Base-by-base conservation (phyloP, 2,888 invertebrate species). In the Heliconius aoede region DNA sequence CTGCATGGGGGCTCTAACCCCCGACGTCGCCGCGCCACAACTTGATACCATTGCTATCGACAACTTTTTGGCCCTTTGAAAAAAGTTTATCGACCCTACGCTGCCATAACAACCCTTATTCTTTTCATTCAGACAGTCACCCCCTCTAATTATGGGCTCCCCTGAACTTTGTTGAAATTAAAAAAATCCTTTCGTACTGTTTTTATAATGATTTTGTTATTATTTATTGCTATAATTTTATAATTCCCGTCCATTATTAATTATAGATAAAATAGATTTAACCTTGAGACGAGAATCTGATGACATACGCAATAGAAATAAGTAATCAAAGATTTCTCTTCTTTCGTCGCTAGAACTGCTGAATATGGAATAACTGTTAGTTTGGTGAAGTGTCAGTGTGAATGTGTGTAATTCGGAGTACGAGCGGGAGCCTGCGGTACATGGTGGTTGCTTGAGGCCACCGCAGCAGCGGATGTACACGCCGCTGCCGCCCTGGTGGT, bases 61-160 rank as follows among this genome's bases (percentile, higher is more conserved):
- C 78, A 78, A 74, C 81, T 82, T 83, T 82, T 82, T 81, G 83
- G 82, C 83, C 82, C 81, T 80, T 76, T 82, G 80, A 82, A 83
- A 82, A 87, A 92, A 93, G 90, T 92, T 92, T 92, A 91, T 93
- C 93, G 93, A 92, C 93, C 94, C 91, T 88, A 83, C 86, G 88
- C 89, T 86, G 88, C 89, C 86, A 90, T 90, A 92, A 91, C 92
- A 91, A 92, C 94, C 94, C 93, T 92, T 91, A 91, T 90, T 91
- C 90, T 88, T 88, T 91, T 86, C 88, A 88, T 86, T 90, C 89
- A 86, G 86, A 86, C 88, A 86, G 89, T 91, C 90, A 91, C 91
- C 91, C 93, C 93, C 94, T 92, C 90, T 90, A 93, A 93, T 93
- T 93, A 93, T 93, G 90, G 88, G 90, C 91, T 92, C 93, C 93